Evolutionary conservation across 2,888 invertebrate genomes (phyloP).

Genomic region (Pollenia labialis): DNA sequence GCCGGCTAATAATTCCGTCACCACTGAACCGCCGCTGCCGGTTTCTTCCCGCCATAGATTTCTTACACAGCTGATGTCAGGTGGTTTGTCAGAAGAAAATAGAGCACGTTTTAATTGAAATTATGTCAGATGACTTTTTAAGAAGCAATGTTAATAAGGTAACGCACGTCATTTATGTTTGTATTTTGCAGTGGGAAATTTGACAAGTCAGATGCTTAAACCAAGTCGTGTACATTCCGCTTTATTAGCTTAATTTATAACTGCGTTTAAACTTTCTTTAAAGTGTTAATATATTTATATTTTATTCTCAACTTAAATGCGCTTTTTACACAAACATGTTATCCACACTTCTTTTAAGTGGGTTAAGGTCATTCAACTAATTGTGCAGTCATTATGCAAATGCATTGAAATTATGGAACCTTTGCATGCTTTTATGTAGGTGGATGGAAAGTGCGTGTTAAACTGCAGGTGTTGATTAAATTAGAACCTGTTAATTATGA

Average conservation of each 20-base stretch:
- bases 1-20: too few species aligned
- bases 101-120: too few species aligned
- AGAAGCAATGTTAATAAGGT: too few species aligned
- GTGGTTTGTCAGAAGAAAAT: too few species aligned
- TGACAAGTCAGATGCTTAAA: too few species aligned
- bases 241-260: background rate
- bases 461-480: slow-evolving; percentile 14
- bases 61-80: too few species aligned
- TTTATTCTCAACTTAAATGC: slow-evolving; percentile 9
- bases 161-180: too few species aligned
- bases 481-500: slow-evolving; percentile 2
- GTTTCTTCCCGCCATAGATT: too few species aligned
- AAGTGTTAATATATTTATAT: background rate
- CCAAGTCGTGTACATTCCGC: too few species aligned
- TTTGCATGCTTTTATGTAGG: background rate
- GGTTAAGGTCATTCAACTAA: slow-evolving; percentile 46
- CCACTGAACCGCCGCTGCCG: too few species aligned
- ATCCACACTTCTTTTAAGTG: slow-evolving; percentile 10
- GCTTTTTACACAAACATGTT: slow-evolving; percentile 26
- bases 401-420: slow-evolving; percentile 21
- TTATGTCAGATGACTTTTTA: too few species aligned
- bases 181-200: too few species aligned
- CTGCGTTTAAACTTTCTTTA: background rate
- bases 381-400: slow-evolving; percentile 33
- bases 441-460: background rate